Evolutionary conservation across 2,113 vertebrate species (phyloP), one percentile per base, ranked within the genome.

Genomic region (Phaethon lepturus): DNA sequence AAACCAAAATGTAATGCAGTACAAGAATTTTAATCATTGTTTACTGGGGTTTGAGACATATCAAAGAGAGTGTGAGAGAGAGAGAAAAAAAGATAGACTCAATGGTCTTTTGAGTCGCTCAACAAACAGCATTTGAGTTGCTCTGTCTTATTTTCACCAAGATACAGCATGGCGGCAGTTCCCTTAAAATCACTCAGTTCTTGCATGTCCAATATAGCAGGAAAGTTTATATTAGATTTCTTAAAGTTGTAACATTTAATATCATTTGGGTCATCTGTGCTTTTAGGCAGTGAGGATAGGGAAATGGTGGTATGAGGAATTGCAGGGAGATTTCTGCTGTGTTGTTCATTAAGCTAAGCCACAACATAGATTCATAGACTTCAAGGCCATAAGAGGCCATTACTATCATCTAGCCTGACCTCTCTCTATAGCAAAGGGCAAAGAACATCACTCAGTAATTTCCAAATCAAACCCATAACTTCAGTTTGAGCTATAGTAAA

Each of bases 401-500:
- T 81, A 28, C 9, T 86, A 23, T 74, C 31, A 92, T 88, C 59
- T 67, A 88, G 38, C 25, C 52, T 92, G 88, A 93, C 82, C 75
- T 77, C 45, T 83, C 2, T 0, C 28, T 76, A 26, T 25, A 69
- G 47, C 22, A 76, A 56, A 92, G 85, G 53, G 74, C 62, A 93
- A 79, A 88, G 69, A 88, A 63, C 0, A 0, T 88, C 74, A 93
- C 38, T 69, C 86, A 59, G 25, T 84, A 80, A 83, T 97, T 95
- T 95, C 28, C 0, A 77, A 92, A 95, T 96, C 90, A 97, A 92
- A 77, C n/a, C 59, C 50, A 66, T 80, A 93, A 73, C 42, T 96
- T 92, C 56, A 12, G 25, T 47, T 92, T 86, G 59, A 88, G 42
- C 45, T 92, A 19, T 17, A 76, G 40, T 67, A 55, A 40, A 55